phyloP scores from a whole-genome alignment of 2,888 invertebrate species.

The Auanema sp. region DNA sequence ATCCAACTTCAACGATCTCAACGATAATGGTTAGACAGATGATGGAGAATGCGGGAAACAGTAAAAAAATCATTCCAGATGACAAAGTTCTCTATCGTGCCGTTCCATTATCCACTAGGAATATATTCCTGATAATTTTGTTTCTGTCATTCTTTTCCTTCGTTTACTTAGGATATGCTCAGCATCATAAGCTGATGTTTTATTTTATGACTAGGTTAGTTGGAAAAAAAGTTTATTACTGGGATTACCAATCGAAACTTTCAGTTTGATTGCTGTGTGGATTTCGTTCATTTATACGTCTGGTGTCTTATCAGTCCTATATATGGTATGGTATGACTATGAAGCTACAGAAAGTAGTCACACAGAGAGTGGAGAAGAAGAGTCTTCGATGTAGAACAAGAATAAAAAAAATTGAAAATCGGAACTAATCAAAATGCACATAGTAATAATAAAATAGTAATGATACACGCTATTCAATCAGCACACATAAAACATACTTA shows the following conservation, averaged over 20 bases:
- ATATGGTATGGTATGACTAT: constrained; percentile 31
- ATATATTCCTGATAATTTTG: constrained; percentile 26
- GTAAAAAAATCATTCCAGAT: constrained; percentile 7
- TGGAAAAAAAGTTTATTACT: background rate
- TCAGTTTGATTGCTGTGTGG: constrained; percentile 33
- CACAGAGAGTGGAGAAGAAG: constrained; percentile 6
- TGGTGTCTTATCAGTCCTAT: constrained; percentile 41
- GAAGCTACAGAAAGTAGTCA: background rate
- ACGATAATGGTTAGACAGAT: no score
- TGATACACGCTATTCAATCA: no score
- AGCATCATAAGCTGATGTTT: constrained; percentile 37
- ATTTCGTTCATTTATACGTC: constrained; percentile 36
- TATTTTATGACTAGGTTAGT: constrained; percentile 43
- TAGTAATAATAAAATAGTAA: no score
- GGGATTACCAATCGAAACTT: constrained; percentile 7
- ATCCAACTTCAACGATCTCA: no score
- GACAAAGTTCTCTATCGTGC: constrained; percentile 25
- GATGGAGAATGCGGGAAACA: no score
- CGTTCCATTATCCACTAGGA: constrained; percentile 33
- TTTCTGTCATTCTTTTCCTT: constrained; percentile 36
- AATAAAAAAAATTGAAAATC: constrained; percentile 1
- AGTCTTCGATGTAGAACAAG: constrained; percentile 19
- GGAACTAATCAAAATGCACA: background rate
- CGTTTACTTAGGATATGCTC: constrained; percentile 41
- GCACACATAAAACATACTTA: no score